These are phyloP conservation scores for Philonicus albiceps DNA, from an alignment of 2,888 invertebrate species.

Conservation along the genomic window DNA sequence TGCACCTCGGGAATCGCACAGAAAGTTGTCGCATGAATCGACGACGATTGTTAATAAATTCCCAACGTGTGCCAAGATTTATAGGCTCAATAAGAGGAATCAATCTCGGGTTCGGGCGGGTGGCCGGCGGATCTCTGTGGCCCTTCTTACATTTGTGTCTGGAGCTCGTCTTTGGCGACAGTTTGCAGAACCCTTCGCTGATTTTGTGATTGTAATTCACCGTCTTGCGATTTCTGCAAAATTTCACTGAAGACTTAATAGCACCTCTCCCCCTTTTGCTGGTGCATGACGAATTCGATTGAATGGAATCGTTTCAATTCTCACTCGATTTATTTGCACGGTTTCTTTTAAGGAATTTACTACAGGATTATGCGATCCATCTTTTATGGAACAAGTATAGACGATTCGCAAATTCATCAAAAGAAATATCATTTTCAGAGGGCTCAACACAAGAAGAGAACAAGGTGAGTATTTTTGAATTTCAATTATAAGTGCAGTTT, in stretches of 20 bases:
- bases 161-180: background rate
- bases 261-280: background rate
- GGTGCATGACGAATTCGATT: background rate
- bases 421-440: too few relatives aligned
- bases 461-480: too few relatives aligned
- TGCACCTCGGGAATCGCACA: constrained; percentile 2
- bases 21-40: background rate
- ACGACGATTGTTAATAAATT: constrained; percentile 43
- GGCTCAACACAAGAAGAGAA: too few relatives aligned
- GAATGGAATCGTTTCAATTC: background rate
- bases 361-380: background rate
- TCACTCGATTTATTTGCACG: background rate
- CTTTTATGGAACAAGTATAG: background rate
- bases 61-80: constrained; percentile 47
- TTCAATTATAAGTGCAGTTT: too few relatives aligned
- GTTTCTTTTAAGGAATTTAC: background rate
- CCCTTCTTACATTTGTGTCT: background rate
- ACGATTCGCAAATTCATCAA: background rate
- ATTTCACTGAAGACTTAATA: background rate
- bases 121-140: background rate
- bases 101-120: background rate
- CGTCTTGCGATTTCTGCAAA: background rate
- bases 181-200: background rate
- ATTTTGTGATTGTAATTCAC: background rate
- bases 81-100: constrained; percentile 46